Evolutionary conservation across 2,797 vertebrate genomes (phyloP), one percentile per base, ranked within the genome.

Genomic region (Mormyrus hasselquistii): DNA sequence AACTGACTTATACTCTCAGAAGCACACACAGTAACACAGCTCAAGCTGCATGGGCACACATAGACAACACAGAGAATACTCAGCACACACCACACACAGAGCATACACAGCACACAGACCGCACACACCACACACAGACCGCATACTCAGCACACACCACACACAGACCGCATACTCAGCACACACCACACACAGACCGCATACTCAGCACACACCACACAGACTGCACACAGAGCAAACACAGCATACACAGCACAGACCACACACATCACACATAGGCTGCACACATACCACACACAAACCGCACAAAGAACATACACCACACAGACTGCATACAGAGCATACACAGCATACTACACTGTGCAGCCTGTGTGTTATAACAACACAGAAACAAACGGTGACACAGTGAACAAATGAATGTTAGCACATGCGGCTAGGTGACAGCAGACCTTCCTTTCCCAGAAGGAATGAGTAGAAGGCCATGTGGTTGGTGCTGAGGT

Each of bases 401-500:
- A 9, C 59, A 10, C 34, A 79, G 38, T 79, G 73, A 41, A n/a
- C 14, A n/a, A n/a, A 41, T 79, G 73, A 9, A 41, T 2, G 38
- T 79, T 19, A 44, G 38, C 38, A 12, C 16, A 7, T 79, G 73
- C 19, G 19, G 82, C 10, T 57, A 49, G 55, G 10, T 55, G 19
- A n/a, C 8, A 89, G 90, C 97, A 94, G 92, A 99, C 98, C 95
- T 94, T 99, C 98, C 93, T 99, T 99, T 92, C 98, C 98, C 88
- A 99, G 94, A 94, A 99, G 96, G 95, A 98, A 99, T 79, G 98
- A 99, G 94, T 99, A 99, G 95, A 99, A 99, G 93, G 97, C 97
- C 91, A 99, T 93, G 92, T 99, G 98, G 94, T 99, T 98, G 96
- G 96, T 97, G 93, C 98, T 99, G 93, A 99, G 96, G 94, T 98